Evolutionary conservation across 2,888 invertebrate genomes (phyloP), one percentile per base, ranked within the genome.

Genomic region (Volucella inflata): DNA sequence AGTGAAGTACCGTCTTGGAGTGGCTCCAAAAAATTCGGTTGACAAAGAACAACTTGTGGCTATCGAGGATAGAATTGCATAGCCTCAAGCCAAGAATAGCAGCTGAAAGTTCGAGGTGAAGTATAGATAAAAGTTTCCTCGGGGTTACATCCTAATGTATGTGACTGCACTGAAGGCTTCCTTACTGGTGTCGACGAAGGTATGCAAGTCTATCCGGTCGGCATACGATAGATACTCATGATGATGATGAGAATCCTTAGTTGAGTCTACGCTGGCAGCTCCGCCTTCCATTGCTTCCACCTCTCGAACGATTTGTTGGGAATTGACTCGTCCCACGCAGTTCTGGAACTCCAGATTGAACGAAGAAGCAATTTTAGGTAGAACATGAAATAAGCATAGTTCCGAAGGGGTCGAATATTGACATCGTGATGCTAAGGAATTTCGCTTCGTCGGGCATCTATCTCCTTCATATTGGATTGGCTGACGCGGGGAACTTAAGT

Each of bases 371-470:
- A 30, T 30, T 30, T 30, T 9, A 46, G 21, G 8, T 53, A 30
- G 0, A 68, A 44, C 46, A 16, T 55, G 8, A 44, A 68, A 16
- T 70, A 59, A 3, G 64, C 57, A 46, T 64, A 30, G 57, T 57
- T 2, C 65, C 65, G 14, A 65, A 38, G 1, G 57, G 48, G 11
- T 75, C 65, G 12, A 75, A 75, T 44, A 55, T 17, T 1, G 53
- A 53, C 72, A 60, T 64, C 8, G 88, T 80, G 0, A 88, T 44
- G 0, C 87, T 53, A 1, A 89, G 64, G 9, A 88, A 72, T 12
- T 40, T 14, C 48, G 48, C 14, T 62, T 72, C 8, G 88, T 88
- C 3, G 87, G 88, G 8, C 71, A 74, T 46, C 75, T 65, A 3
- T 65, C 46, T 1, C 21, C 1, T 11, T 3, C 14, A 70, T 59